Conservation (phyloP, 2,113 vertebrate species). For the Holacanthus passer region DNA sequence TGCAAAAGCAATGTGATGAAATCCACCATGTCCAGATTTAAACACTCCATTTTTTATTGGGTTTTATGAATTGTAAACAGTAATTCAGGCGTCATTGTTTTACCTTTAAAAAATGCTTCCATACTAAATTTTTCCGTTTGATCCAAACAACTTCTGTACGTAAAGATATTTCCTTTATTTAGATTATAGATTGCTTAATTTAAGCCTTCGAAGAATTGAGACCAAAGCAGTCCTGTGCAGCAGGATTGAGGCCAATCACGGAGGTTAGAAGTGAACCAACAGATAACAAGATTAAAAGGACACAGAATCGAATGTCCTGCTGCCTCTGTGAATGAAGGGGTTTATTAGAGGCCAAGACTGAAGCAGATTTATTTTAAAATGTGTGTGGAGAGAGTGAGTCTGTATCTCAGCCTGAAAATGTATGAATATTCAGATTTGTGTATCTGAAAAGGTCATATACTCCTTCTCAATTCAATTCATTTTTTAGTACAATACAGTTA, state of each 20-base stretch:
- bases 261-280: constrained; percentile 44
- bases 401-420: background rate
- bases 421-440: background rate
- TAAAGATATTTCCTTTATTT: constrained; percentile 5
- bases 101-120: background rate
- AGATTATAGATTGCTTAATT: constrained; percentile 13
- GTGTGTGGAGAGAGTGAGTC: too few relatives aligned
- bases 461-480: background rate
- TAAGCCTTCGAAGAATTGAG: constrained; percentile 66
- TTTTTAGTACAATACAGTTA: too few relatives aligned
- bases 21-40: background rate
- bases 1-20: background rate
- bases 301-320: constrained; percentile 4
- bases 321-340: constrained; percentile 10
- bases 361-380: background rate
- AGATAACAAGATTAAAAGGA: constrained; percentile 74
- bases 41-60: background rate
- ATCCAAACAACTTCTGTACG: background rate
- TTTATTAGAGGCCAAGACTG: background rate
- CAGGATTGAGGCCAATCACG: constrained; percentile 76
- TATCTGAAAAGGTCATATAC: background rate
- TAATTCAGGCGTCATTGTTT: background rate
- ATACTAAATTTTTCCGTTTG: background rate
- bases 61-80: background rate
- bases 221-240: constrained; percentile 42